Evolutionary conservation across 2,113 vertebrate species (phyloP).

Genomic region (Spea bombifrons): DNA sequence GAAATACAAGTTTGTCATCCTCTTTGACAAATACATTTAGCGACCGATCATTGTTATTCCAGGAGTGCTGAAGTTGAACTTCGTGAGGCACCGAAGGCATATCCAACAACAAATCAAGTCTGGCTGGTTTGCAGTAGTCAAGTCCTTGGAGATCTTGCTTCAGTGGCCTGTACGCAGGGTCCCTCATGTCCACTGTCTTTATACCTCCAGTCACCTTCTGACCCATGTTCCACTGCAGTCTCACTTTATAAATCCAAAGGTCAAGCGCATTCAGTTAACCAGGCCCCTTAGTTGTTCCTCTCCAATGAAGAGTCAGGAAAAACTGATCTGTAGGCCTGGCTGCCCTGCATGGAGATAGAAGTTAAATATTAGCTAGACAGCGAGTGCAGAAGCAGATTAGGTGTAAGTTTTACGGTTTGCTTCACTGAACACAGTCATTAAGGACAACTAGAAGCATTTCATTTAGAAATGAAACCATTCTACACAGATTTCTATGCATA

Average conservation of each 20-base stretch:
- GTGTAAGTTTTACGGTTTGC: too few species aligned
- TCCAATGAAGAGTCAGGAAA: not conserved
- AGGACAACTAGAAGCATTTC: too few species aligned
- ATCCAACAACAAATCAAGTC: constrained; percentile 91
- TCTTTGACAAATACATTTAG: constrained; percentile 97
- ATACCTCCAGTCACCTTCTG: constrained; percentile 97
- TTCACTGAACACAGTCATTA: too few species aligned
- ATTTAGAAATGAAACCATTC: too few species aligned
- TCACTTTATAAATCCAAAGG: constrained; percentile 45
- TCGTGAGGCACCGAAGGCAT: constrained; percentile 81
- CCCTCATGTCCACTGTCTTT: constrained; percentile 96
- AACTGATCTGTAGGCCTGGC: constrained; percentile 52
- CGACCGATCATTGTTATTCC: constrained; percentile 94
- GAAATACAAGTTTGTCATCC: constrained; percentile 92
- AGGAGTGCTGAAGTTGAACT: constrained; percentile 84
- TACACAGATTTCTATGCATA: too few species aligned
- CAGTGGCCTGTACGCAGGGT: constrained; percentile 85
- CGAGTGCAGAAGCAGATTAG: not conserved
- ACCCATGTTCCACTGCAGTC: constrained; percentile 72
- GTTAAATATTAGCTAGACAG: not conserved
- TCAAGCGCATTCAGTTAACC: constrained; percentile 55
- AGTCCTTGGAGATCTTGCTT: constrained; percentile 90
- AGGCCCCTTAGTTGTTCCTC: not conserved
- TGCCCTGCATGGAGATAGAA: constrained; percentile 53
- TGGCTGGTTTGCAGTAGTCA: constrained; percentile 87